Evolutionary conservation across 2,888 invertebrate genomes (phyloP).

Genomic region (Stenodera caucasica): DNA sequence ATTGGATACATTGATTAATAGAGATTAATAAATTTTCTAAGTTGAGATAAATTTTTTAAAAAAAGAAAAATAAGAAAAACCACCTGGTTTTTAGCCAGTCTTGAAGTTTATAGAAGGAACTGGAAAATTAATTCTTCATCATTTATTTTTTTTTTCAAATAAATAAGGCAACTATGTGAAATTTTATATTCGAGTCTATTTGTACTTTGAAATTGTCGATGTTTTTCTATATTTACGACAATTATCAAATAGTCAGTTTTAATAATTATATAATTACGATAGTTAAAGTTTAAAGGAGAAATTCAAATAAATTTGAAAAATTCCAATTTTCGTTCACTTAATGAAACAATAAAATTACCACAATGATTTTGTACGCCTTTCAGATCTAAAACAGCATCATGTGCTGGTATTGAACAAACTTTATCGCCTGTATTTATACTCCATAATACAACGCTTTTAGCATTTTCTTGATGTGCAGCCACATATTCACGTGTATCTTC

Average conservation of each 20-base stretch:
- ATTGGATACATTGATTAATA: background rate
- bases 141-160: background rate
- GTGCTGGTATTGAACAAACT: constrained; percentile 61
- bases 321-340: constrained; percentile 68
- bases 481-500: constrained; percentile 64
- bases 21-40: background rate
- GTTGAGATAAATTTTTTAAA: background rate
- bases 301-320: constrained; percentile 60
- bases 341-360: constrained; percentile 62
- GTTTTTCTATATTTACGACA: background rate
- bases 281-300: background rate
- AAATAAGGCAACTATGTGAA: constrained; percentile 14
- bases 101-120: background rate
- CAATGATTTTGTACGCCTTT: constrained; percentile 62
- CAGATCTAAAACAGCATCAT: constrained; percentile 70
- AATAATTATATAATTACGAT: background rate
- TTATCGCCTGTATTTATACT: constrained; percentile 61
- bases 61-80: no score
- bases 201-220: constrained; percentile 3
- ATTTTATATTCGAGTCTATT: constrained; percentile 7
- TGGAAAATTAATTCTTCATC: constrained; percentile 9
- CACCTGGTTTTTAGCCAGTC: background rate
- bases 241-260: constrained; percentile 1
- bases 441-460: constrained; percentile 67
- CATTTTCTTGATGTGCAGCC: constrained; percentile 75